phyloP scores from a whole-genome alignment of 2,797 vertebrate genomes.

The Gadopsis marmoratus region DNA sequence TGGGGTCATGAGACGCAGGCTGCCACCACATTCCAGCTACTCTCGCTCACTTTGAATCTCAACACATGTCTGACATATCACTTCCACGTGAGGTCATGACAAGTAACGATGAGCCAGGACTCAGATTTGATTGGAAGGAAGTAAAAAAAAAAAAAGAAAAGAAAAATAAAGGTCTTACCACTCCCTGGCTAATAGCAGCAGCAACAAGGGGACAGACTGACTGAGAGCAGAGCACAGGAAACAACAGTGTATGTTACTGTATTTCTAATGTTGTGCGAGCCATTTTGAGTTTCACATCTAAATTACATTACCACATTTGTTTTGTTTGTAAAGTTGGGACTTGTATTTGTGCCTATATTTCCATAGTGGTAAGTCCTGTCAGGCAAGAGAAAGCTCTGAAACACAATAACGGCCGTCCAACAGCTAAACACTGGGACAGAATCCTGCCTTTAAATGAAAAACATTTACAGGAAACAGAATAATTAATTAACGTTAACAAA shows the following conservation, averaged over 20 bases:
- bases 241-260: constrained; percentile 39
- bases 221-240: constrained; percentile 56
- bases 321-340: background rate
- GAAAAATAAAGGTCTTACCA: constrained; percentile 11
- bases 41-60: constrained; percentile 26
- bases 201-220: constrained; percentile 30
- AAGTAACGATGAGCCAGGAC: constrained; percentile 26
- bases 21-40: constrained; percentile 22
- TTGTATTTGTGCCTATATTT: background rate
- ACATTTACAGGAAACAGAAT: constrained; percentile 14
- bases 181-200: constrained; percentile 44
- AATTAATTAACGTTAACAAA: constrained; percentile 14
- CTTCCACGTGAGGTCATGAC: constrained; percentile 62
- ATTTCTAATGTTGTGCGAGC: constrained; percentile 4
- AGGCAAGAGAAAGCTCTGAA: background rate
- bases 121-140: constrained; percentile 42
- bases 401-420: background rate
- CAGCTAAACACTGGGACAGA: background rate
- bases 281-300: constrained; percentile 1
- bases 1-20: constrained; percentile 32
- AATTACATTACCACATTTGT: constrained; percentile 9
- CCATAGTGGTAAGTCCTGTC: background rate
- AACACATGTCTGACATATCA: constrained; percentile 48
- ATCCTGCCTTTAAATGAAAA: background rate
- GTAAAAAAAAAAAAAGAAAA: background rate